Base-by-base conservation (phyloP, 2,888 invertebrate genomes). In the Drosophila differens region DNA sequence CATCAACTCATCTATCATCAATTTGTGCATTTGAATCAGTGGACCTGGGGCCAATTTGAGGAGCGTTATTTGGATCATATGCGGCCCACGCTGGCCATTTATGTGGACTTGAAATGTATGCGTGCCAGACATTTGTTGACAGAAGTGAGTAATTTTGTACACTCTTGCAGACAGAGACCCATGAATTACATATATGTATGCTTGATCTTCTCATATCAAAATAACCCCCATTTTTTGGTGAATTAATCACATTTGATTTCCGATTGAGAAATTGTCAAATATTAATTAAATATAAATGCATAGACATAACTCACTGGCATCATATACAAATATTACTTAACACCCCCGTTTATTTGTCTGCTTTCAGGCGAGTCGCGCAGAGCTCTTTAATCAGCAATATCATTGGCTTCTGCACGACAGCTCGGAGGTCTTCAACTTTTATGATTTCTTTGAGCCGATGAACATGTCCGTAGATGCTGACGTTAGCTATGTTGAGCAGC, bases 391-490 rank as follows among this genome's bases (percentile, higher is more conserved):
- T 53, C 83, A 78, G 19, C 85, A 91, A 54, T 88, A 90, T 49
- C 87, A 91, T 58, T 93, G 93, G 93, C 55, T 93, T 0, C 67
- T 93, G 12, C 83, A 91, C 35, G 91, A 89, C 14, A 39, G 54
- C 9, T 54, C 73, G 0, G 70, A 83, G 10, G 28, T 39, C 0
- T n/a, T 28, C 0, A 60, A 59, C 35, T 90, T 92, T 39, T 77
- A 72, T 9, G 22, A 72, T 0, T 74, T 86, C 35, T 92, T 93
- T 37, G 58, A 57, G 12, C 63, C 87, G 10, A 78, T 84, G 7
- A 90, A 90, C 62, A 81, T 93, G 37, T 90, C 91, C 0, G 70
- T 93, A 4, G 92, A 93, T 81, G 91, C 93, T 0, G 90, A 93
- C 70, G 79, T 93, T 12, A 91, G 83, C 9, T 93, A 89, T 61